phyloP scores from a whole-genome alignment of 1,140 invertebrate species.

The Papilio helenus region DNA sequence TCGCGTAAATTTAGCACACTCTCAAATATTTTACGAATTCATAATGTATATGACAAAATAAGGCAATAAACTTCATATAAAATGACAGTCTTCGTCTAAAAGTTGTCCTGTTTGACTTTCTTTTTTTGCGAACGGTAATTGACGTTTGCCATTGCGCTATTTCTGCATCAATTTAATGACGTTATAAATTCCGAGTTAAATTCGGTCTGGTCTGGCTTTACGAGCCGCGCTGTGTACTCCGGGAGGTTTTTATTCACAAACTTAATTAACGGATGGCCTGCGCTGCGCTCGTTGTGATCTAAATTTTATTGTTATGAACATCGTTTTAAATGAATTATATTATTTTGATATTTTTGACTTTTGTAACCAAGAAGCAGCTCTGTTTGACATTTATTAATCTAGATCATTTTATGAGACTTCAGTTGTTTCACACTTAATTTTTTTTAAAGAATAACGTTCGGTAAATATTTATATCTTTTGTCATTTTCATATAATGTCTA shows the following conservation, averaged over 20 bases:
- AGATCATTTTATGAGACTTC: neutral
- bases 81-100: neutral
- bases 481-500: no score
- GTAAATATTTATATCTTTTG: no score
- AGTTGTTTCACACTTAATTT: no score
- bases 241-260: slow-evolving; percentile 43
- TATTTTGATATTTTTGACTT: slow-evolving; percentile 7
- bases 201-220: slow-evolving; percentile 51
- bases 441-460: no score
- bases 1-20: no score
- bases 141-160: slow-evolving; percentile 62
- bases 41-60: neutral
- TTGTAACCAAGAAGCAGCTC: neutral
- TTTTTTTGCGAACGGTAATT: slow-evolving; percentile 49
- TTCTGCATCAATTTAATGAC: slow-evolving; percentile 76
- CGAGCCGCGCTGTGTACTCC: slow-evolving; percentile 18
- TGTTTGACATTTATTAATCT: neutral
- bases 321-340: slow-evolving; percentile 3
- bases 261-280: slow-evolving; percentile 48
- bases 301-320: slow-evolving; percentile 37
- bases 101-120: neutral
- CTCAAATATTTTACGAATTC: no score
- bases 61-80: neutral
- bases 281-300: slow-evolving; percentile 25
- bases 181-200: slow-evolving; percentile 76